A percentile compares a stretch with the other conserved stretches of the same genome.
Evolutionary conservation across 2,113 vertebrate species (phyloP).

Genomic region (Bubo scandiacus): DNA sequence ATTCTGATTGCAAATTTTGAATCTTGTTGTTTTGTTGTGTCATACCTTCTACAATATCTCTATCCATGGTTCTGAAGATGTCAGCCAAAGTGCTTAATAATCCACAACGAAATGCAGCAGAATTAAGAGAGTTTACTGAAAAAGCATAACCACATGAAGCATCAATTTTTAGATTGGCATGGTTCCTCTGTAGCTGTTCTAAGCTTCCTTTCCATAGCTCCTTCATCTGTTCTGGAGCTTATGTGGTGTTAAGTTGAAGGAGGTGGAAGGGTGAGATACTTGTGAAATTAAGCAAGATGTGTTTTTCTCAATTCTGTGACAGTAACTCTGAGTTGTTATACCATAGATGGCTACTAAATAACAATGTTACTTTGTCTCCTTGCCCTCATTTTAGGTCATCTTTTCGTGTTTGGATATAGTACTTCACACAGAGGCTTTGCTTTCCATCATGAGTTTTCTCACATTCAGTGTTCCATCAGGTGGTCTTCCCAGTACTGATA

Average conservation of each 20-base stretch:
- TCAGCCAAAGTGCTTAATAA: not conserved
- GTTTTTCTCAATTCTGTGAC: not conserved
- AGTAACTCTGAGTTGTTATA: not conserved
- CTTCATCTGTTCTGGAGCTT: not conserved
- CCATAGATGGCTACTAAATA: not conserved
- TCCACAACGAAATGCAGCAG: not conserved
- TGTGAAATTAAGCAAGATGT: not conserved
- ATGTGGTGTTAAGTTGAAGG: not conserved
- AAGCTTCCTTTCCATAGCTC: not conserved
- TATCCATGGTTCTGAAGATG: fast-evolving
- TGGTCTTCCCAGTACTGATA: slow-evolving; percentile 58
- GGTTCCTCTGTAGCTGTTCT: not conserved
- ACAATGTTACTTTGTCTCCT: not conserved
- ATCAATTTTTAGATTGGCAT: not conserved
- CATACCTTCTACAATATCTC: not conserved
- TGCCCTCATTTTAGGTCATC: slow-evolving; percentile 75
- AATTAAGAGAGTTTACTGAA: not conserved
- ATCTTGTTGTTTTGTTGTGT: not conserved
- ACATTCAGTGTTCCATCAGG: slow-evolving; percentile 74
- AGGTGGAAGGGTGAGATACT: not conserved
- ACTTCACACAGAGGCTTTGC: slow-evolving; percentile 91
- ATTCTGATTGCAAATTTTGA: not conserved
- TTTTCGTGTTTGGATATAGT: slow-evolving; percentile 89
- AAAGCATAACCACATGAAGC: not conserved
- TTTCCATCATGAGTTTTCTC: slow-evolving; percentile 89